Percentiles rank a stretch among this genome's conserved stretches.
phyloP scores from a whole-genome alignment of 2,888 invertebrate genomes.

The Phytoseiulus persimilis region DNA sequence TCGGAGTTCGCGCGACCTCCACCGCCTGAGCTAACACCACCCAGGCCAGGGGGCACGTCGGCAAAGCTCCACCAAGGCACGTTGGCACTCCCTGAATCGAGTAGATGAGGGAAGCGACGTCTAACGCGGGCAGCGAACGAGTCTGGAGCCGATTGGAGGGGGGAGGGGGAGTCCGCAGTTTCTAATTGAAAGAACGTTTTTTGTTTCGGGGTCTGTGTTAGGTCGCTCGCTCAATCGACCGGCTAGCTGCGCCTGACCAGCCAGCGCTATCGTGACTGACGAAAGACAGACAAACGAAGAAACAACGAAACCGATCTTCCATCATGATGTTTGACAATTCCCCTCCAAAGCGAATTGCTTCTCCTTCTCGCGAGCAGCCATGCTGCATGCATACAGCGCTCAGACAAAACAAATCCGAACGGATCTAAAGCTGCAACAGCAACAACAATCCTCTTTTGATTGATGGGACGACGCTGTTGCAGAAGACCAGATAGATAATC shows the following conservation, averaged over 20 bases:
- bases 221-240: background rate
- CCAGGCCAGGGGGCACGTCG: too few species aligned
- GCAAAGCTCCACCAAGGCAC: too few species aligned
- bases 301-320: background rate
- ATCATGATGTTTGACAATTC: slow-evolving; percentile 5
- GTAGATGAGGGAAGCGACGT: too few species aligned
- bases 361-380: background rate
- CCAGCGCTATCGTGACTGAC: background rate
- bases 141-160: too few species aligned
- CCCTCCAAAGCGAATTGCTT: background rate
- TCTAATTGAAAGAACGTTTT: background rate
- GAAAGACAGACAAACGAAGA: background rate
- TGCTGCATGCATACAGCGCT: background rate
- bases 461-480: background rate
- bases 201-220: background rate
- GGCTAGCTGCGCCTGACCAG: background rate
- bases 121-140: too few species aligned
- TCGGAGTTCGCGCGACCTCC: too few species aligned
- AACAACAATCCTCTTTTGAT: background rate
- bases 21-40: too few species aligned
- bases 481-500: background rate
- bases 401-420: background rate
- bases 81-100: too few species aligned
- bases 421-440: background rate
- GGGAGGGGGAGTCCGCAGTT: background rate